Evolutionary conservation across 2,888 invertebrate genomes (phyloP).

Genomic region (Nebria brevicollis): DNA sequence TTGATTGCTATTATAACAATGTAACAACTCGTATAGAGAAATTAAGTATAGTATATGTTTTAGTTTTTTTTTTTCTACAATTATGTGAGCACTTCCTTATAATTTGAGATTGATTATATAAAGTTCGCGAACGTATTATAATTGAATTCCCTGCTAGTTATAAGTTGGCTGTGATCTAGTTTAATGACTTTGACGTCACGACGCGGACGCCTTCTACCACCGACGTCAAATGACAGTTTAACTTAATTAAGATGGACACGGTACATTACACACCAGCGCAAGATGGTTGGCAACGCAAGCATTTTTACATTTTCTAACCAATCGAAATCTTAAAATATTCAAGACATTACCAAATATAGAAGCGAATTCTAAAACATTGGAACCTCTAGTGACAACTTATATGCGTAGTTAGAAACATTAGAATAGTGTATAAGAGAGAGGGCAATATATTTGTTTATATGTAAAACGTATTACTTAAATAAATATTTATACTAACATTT

Average conservation of each 20-base stretch:
- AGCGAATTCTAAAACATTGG: too few relatives aligned
- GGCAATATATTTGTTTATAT: too few relatives aligned
- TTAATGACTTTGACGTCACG: conserved; percentile 1
- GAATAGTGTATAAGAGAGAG: too few relatives aligned
- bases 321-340: not conserved
- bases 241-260: conserved; percentile 1
- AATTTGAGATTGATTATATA: not conserved
- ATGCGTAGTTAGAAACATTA: too few relatives aligned
- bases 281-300: not conserved
- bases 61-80: not conserved
- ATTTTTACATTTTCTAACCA: not conserved
- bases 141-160: not conserved
- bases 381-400: too few relatives aligned
- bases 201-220: not conserved
- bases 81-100: not conserved
- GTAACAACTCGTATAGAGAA: too few relatives aligned
- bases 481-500: not conserved
- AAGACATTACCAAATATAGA: not conserved
- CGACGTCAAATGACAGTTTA: conserved; percentile 1
- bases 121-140: not conserved
- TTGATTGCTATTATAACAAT: too few relatives aligned
- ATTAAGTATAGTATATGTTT: too few relatives aligned
- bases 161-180: not conserved
- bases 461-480: too few relatives aligned
- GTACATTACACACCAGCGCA: not conserved